Evolutionary conservation across 2,888 invertebrate species (phyloP).

Genomic region (Xylocampa areola): DNA sequence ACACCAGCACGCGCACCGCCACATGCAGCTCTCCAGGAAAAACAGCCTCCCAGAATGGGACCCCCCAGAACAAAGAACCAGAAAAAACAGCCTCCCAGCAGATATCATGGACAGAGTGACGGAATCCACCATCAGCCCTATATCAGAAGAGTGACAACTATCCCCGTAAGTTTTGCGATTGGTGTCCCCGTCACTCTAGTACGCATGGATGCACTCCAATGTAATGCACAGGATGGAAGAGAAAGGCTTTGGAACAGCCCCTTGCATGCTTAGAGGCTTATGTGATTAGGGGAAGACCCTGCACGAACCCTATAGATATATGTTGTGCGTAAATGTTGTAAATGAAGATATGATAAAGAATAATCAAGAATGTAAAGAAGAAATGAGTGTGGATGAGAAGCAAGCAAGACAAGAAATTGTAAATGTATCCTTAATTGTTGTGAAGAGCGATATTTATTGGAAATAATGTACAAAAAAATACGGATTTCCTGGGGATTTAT

Average conservation of each 20-base stretch:
- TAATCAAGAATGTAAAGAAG: conserved; percentile 51
- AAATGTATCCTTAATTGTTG: conserved; percentile 17
- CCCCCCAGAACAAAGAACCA: conserved; percentile 81
- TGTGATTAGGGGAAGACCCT: conserved; percentile 82
- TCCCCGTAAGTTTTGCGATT: conserved; percentile 82
- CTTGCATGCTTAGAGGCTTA: conserved; percentile 88
- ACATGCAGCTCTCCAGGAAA: conserved; percentile 81
- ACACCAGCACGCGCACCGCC: conserved; percentile 83
- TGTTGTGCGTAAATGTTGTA: conserved; percentile 67
- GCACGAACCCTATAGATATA: conserved; percentile 86
- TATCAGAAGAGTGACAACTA: conserved; percentile 84
- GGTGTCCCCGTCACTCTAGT: conserved; percentile 86
- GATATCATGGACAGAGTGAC: conserved; percentile 80
- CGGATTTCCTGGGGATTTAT: conserved; percentile 9
- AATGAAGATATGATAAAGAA: conserved; percentile 49
- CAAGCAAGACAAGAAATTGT: conserved; percentile 38
- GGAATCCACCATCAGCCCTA: conserved; percentile 64
- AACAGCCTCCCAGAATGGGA: conserved; percentile 88
- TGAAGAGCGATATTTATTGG: conserved; percentile 17
- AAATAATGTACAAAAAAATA: conserved; percentile 19
- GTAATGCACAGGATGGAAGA: conserved; percentile 71
- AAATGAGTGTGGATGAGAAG: conserved; percentile 46
- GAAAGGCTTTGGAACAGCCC: conserved; percentile 85
- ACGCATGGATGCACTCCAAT: conserved; percentile 85
- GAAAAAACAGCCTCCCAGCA: conserved; percentile 86